Conservation (phyloP, 2,113 vertebrate genomes). For the Setophaga kirtlandii region DNA sequence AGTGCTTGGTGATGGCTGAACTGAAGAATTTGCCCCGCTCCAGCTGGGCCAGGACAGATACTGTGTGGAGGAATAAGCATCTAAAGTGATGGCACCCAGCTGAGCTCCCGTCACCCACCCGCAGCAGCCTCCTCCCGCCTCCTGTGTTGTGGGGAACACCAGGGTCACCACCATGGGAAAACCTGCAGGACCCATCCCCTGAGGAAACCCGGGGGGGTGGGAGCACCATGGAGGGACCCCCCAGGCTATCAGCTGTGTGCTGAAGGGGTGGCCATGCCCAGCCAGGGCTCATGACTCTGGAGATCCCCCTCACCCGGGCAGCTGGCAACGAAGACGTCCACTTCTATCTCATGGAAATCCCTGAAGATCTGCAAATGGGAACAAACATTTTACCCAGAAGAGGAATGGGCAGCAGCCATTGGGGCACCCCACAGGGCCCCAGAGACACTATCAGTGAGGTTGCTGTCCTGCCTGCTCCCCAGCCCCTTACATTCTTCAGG, state of each 20-base stretch:
- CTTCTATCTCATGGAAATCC: constrained; percentile 86
- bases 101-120: fast-evolving
- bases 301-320: constrained; percentile 65
- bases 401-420: not conserved
- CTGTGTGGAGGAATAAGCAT: constrained; percentile 50
- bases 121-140: not conserved
- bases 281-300: not conserved
- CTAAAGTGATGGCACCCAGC: not conserved
- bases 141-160: fast-evolving
- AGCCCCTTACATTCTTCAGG: constrained; percentile 81
- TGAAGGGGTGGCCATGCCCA: fast-evolving
- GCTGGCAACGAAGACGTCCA: constrained; percentile 75
- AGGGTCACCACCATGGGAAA: not conserved
- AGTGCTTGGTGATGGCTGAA: constrained; percentile 82
- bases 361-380: constrained; percentile 81
- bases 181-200: not conserved
- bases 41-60: constrained; percentile 78
- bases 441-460: fast-evolving
- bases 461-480: not conserved
- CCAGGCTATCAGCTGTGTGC: not conserved
- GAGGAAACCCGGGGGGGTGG: not conserved
- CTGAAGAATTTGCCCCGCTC: constrained; percentile 86
- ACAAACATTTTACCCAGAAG: not conserved
- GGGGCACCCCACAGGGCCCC: fast-evolving
- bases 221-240: not conserved